Base-by-base conservation (phyloP, 2,888 invertebrate genomes). In the Desoria tigrina region DNA sequence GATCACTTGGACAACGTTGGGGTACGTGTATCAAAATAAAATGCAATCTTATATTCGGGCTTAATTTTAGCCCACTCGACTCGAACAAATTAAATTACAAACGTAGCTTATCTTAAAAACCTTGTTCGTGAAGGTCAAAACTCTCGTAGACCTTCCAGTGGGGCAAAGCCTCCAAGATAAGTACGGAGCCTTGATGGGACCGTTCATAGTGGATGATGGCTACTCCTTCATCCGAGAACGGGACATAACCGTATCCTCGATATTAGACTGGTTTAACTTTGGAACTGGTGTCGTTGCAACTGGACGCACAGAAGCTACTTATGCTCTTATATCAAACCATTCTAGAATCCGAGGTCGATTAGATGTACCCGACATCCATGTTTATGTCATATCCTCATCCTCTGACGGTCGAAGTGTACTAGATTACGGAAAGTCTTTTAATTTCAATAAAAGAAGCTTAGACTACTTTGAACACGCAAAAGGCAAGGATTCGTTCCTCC, bases 121-220 rank as follows among this genome's bases (percentile, higher is more conserved):
- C 9, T 55, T 7, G 7, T 49, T 49, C 49, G 18, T 49, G 14
- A n/a, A 67, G 61, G 63, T 67, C 27, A 45, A n/a, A 24, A 26
- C 42, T 2, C 14, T 60, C 18, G 37, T 37, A 3, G 61, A 67
- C 45, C 58, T 68, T n/a, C 67, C 67, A n/a, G 67, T 68, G 7
- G 67, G 67, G n/a, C 26, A 57, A 11, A 64, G 56, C 21, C 45
- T 68, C 11, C 64, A 64, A 24, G 67, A 68, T 18, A 68, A 61
- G 23, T 68, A 64, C 32, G 67, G 67, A 21, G 64, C 64, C 24
- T 16, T 64, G 0, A 45, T 68, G 42, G 67, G 67, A 6, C 67
- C 67, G n/a, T 68, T 68, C 37, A 53, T 64, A 3, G 57, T 68
- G 18, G 54, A 64, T 23, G 53, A 61, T 3, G 53, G 58, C 6